Percentiles rank a stretch among this genome's conserved stretches.
phyloP scores from a whole-genome alignment of 2,888 invertebrate species.

The Tetropium fuscum region DNA sequence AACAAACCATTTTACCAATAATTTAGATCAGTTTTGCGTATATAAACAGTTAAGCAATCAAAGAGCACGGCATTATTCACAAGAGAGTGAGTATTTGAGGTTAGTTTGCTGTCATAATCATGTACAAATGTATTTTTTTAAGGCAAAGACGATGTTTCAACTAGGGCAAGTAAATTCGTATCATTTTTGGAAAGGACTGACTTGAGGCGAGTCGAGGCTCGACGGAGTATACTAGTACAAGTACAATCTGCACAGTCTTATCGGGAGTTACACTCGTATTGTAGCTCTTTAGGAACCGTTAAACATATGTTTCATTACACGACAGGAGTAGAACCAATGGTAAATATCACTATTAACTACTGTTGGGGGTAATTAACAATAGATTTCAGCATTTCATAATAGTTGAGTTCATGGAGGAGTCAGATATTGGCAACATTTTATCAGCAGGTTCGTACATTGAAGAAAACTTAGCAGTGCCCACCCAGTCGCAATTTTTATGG shows the following conservation, averaged over 20 bases:
- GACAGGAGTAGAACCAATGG: conserved; percentile 60
- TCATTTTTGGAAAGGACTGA: conserved; percentile 71
- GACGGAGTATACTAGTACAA: conserved; percentile 79
- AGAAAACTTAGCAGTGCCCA: conserved; percentile 72
- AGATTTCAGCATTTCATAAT: conserved; percentile 77
- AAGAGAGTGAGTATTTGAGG: conserved; percentile 8
- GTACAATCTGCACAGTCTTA: conserved; percentile 79
- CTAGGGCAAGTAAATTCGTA: conserved; percentile 43
- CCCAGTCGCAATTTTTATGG: conserved; percentile 80
- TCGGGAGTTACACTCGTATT: conserved; percentile 76
- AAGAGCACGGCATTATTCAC: conserved; percentile 8
- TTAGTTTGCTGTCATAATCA: neutral
- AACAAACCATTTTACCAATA: conserved; percentile 1
- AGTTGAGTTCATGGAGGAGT: conserved; percentile 75
- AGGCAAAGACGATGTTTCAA: neutral
- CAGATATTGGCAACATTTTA: conserved; percentile 70
- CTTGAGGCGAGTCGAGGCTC: conserved; percentile 74
- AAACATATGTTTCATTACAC: conserved; percentile 76
- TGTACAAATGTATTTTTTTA: neutral
- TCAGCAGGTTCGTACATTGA: conserved; percentile 70
- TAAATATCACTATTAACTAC: conserved; percentile 43
- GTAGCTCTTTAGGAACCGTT: conserved; percentile 75
- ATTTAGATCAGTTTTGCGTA: neutral
- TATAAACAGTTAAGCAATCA: conserved; percentile 1
- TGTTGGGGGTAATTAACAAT: neutral